Percentiles rank a stretch among this genome's conserved stretches.
These are phyloP conservation scores for Nymphalis urticae DNA, from an alignment of 2,888 invertebrate species.

Conservation along the genomic window DNA sequence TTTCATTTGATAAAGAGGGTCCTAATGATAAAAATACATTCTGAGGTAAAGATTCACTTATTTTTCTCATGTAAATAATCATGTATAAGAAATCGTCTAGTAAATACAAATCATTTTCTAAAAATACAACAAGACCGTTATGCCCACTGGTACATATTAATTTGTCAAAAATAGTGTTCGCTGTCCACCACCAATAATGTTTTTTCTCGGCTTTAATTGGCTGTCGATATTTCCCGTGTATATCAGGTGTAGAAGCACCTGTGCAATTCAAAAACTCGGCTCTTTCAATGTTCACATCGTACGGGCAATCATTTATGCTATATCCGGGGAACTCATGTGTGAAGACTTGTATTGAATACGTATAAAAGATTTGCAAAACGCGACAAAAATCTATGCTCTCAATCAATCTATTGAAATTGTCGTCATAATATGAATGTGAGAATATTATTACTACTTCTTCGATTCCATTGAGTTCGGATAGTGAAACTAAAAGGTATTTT, in stretches of 20 bases:
- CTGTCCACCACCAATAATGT: conserved; percentile 68
- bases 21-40: conserved; percentile 57
- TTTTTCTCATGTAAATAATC: conserved; percentile 51
- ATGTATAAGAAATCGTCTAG: conserved; percentile 60
- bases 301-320: conserved; percentile 47
- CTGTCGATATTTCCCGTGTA: conserved; percentile 52
- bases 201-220: conserved; percentile 51
- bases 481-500: conserved; percentile 52
- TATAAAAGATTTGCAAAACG: conserved; percentile 61
- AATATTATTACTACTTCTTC: conserved; percentile 57
- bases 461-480: conserved; percentile 53
- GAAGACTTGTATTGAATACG: conserved; percentile 56
- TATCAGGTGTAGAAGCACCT: conserved; percentile 50
- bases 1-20: conserved; percentile 33
- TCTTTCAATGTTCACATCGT: conserved; percentile 41
- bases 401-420: conserved; percentile 49
- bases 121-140: conserved; percentile 52
- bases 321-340: conserved; percentile 53
- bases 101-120: conserved; percentile 54
- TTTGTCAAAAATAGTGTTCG: conserved; percentile 58
- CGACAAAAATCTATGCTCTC: conserved; percentile 56
- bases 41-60: conserved; percentile 46
- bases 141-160: conserved; percentile 44
- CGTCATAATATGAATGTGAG: conserved; percentile 56
- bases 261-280: conserved; percentile 50